Evolutionary conservation across 2,888 invertebrate genomes (phyloP).

Genomic region (Scaptomyza cyrtandrae): DNA sequence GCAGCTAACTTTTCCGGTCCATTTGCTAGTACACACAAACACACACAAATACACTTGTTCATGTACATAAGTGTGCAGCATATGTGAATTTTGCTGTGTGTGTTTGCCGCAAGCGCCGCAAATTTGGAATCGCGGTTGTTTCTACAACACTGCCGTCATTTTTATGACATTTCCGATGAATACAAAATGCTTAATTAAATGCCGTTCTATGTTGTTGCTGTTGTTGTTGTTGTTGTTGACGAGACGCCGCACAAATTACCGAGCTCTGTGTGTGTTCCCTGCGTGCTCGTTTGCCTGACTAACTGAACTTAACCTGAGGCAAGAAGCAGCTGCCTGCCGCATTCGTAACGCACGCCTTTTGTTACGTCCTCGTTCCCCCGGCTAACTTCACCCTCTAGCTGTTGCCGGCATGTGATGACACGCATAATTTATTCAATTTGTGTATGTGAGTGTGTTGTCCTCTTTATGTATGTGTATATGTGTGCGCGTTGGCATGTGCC

Average conservation of each 20-base stretch:
- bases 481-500: constrained; percentile 39
- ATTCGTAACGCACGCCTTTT: constrained; percentile 2
- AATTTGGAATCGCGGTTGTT: constrained; percentile 48
- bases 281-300: constrained; percentile 4
- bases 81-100: constrained; percentile 27
- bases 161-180: constrained; percentile 82
- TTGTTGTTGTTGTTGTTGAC: constrained; percentile 28
- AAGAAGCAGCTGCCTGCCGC: constrained; percentile 28
- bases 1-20: constrained; percentile 41
- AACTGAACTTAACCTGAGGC: constrained; percentile 12
- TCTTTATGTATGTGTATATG: constrained; percentile 6
- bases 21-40: constrained; percentile 18
- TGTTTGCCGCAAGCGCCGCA: constrained; percentile 22
- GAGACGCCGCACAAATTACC: constrained; percentile 64
- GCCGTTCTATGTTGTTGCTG: constrained; percentile 54
- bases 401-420: constrained; percentile 76
- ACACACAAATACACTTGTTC: constrained; percentile 4
- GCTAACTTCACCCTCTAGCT: constrained; percentile 5
- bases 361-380: background rate
- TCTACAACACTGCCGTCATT: constrained; percentile 54
- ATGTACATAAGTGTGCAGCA: constrained; percentile 23
- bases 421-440: constrained; percentile 82
- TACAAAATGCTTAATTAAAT: constrained; percentile 83
- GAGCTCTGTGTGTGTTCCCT: constrained; percentile 17
- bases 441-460: constrained; percentile 38